A percentile compares a stretch with the other conserved stretches of the same genome.
phyloP scores from a whole-genome alignment of 2,797 vertebrate genomes.

The Premnoplex brunnescens region DNA sequence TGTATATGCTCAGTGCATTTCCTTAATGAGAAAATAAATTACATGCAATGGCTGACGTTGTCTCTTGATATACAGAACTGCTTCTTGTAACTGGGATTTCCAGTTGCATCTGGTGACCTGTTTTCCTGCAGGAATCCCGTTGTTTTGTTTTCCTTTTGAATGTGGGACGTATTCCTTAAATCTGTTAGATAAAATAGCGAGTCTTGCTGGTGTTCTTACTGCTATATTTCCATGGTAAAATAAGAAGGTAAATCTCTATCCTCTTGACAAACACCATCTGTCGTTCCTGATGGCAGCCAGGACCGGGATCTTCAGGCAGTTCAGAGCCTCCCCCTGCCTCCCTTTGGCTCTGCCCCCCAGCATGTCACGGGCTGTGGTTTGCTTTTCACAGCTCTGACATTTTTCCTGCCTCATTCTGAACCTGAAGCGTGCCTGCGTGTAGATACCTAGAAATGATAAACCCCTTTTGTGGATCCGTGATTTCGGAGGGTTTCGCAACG shows the following conservation, averaged over 20 bases:
- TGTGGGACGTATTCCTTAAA: neutral
- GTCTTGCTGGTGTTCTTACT: neutral
- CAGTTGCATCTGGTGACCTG: neutral
- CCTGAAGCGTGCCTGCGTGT: neutral
- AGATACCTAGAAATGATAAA: neutral
- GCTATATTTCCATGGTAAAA: neutral
- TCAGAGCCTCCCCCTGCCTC: neutral
- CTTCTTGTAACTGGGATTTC: neutral
- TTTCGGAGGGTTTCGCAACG: accelerated
- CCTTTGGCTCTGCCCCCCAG: neutral
- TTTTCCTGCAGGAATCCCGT: neutral
- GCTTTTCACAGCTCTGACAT: neutral
- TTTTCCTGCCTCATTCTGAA: neutral
- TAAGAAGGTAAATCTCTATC: slow-evolving; percentile 13
- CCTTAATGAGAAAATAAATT: slow-evolving; percentile 53
- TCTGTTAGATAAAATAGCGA: neutral
- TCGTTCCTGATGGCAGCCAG: neutral
- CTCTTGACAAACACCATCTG: slow-evolving; percentile 54
- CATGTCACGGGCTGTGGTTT: neutral
- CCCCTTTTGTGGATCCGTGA: neutral
- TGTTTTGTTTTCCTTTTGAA: neutral
- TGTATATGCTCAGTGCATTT: slow-evolving; percentile 4
- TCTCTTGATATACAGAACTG: neutral
- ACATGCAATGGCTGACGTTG: neutral
- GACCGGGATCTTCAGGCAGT: neutral